Percentiles rank a stretch among this genome's conserved stretches.
Conservation (phyloP, 1,140 invertebrate species). For the Drosophila mojavensis region DNA sequence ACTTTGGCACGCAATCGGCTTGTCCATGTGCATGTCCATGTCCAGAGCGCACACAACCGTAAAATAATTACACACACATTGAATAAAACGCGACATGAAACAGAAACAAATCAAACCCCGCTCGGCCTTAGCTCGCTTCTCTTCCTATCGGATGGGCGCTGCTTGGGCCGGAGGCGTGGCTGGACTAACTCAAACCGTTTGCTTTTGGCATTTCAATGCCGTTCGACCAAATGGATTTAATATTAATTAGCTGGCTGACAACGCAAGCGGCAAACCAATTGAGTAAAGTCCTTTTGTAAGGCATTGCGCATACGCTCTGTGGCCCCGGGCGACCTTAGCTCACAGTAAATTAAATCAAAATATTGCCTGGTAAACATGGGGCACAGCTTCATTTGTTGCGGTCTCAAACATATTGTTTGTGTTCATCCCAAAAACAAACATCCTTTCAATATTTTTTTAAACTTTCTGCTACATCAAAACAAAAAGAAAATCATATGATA, state of each 20-base stretch:
- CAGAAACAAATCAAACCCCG: conserved; percentile 26
- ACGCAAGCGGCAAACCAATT: conserved; percentile 33
- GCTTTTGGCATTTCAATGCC: conserved; percentile 72
- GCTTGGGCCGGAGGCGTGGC: conserved; percentile 2
- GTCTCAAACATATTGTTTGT: conserved; percentile 5
- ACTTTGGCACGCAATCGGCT: conserved; percentile 53
- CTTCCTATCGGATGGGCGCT: background rate
- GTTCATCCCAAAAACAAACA: conserved; percentile 25
- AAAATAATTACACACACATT: conserved; percentile 77
- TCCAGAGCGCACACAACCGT: conserved; percentile 39
- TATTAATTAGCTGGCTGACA: conserved; percentile 73
- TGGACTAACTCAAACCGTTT: conserved; percentile 20
- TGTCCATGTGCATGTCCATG: conserved; percentile 47
- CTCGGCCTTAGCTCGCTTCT: background rate
- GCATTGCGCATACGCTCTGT: conserved; percentile 44
- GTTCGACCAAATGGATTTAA: conserved; percentile 72
- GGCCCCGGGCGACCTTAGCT: background rate
- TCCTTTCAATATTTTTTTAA: background rate
- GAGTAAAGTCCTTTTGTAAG: conserved; percentile 9
- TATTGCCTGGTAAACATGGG: conserved; percentile 24
- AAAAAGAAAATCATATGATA: conserved; percentile 51
- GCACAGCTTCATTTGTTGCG: conserved; percentile 13
- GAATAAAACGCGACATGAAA: conserved; percentile 71
- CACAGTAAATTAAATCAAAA: conserved; percentile 43
- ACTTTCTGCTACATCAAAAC: conserved; percentile 45